These are phyloP conservation scores for Microcebus tavaratra DNA, from an alignment of 2,113 vertebrate genomes.

Conservation along the genomic window DNA sequence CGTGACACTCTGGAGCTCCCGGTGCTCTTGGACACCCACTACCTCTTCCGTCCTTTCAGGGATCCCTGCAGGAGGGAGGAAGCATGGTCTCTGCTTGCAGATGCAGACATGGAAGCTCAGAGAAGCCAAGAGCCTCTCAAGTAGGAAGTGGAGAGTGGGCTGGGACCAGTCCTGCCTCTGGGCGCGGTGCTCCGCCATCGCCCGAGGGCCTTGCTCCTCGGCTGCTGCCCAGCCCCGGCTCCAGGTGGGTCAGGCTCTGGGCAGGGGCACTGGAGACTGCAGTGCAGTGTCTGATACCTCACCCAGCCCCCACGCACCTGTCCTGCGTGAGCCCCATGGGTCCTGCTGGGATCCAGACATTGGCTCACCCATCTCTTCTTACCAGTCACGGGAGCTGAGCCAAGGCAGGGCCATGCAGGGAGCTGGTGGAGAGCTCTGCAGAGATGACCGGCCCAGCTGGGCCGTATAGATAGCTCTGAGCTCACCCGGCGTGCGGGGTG, in stretches of 20 bases:
- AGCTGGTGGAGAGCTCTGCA: neutral
- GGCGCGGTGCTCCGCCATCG: rapidly evolving
- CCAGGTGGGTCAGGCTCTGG: slow-evolving; percentile 45
- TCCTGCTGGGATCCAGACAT: slow-evolving; percentile 27
- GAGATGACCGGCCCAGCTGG: neutral
- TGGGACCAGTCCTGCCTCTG: neutral
- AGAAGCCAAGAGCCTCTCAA: neutral
- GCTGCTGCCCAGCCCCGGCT: neutral
- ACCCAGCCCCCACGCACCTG: slow-evolving; percentile 80
- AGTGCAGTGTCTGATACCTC: slow-evolving; percentile 57
- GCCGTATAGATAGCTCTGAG: slow-evolving; percentile 68
- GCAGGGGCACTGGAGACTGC: neutral
- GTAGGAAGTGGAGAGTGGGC: neutral
- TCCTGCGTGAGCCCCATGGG: neutral
- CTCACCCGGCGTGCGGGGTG: slow-evolving; percentile 50
- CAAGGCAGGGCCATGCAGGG: slow-evolving; percentile 54
- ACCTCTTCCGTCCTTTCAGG: neutral
- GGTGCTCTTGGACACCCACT: neutral
- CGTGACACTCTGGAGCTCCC: neutral
- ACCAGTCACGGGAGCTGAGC: slow-evolving; percentile 56
- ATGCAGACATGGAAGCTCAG: neutral
- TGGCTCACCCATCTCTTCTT: slow-evolving; percentile 76
- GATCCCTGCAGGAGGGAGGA: neutral
- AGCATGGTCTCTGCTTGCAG: neutral
- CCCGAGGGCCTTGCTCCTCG: neutral